Percentiles rank a stretch among this genome's conserved stretches.
phyloP scores from a whole-genome alignment of 2,797 vertebrate species.

The Vespertilio murinus region DNA sequence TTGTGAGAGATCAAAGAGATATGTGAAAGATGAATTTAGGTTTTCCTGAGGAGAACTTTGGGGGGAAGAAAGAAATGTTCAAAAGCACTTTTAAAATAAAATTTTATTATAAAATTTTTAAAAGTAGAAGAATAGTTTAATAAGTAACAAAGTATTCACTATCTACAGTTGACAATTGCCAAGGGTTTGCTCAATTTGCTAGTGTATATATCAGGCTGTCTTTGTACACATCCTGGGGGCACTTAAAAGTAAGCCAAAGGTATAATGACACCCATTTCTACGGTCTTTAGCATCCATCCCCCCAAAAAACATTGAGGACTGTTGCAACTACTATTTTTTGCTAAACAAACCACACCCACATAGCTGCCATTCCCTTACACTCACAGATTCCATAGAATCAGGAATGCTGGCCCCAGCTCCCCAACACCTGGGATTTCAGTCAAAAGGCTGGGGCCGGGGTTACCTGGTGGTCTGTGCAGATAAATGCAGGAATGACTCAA shows the following conservation, averaged over 20 bases:
- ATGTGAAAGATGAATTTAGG: neutral
- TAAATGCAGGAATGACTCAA: neutral
- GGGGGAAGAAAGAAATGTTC: neutral
- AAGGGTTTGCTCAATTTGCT: neutral
- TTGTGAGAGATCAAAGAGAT: neutral
- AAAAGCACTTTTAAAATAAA: conserved; percentile 11
- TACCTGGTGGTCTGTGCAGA: neutral
- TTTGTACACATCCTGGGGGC: neutral
- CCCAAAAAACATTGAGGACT: neutral
- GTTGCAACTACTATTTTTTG: neutral
- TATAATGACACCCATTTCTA: neutral
- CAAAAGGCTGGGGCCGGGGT: neutral
- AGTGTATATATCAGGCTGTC: neutral
- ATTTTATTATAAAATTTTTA: neutral
- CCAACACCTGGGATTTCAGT: neutral
- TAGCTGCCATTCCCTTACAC: neutral
- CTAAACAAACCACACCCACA: neutral
- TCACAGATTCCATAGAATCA: neutral
- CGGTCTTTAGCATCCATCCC: neutral
- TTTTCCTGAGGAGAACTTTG: neutral
- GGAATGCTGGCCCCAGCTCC: neutral
- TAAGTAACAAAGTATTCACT: neutral
- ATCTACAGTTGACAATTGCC: neutral
- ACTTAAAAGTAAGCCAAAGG: neutral
- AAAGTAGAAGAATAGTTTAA: conserved; percentile 20